A percentile compares a stretch with the other conserved stretches of the same genome.
These are phyloP conservation scores for Gastrophryne carolinensis DNA, from an alignment of 2,797 vertebrate species.

Conservation along the genomic window DNA sequence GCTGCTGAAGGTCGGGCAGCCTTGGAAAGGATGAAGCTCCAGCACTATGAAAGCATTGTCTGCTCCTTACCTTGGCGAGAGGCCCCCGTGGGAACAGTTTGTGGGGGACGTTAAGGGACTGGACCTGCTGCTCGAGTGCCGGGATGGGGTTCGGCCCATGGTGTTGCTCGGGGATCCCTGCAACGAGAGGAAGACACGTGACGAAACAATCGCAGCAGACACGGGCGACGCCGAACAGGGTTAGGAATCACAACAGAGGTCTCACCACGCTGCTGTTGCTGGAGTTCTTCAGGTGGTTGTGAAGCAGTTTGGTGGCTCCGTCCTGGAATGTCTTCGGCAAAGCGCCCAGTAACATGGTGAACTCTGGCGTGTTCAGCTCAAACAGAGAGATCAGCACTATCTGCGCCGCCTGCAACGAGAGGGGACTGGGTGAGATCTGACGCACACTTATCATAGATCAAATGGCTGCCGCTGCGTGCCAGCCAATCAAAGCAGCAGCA, in stretches of 20 bases:
- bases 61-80: slow-evolving; percentile 88
- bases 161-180: slow-evolving; percentile 96
- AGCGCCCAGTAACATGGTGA: slow-evolving; percentile 96
- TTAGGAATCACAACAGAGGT: neutral
- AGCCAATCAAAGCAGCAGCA: no score
- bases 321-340: slow-evolving; percentile 99
- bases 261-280: slow-evolving; percentile 89
- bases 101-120: slow-evolving; percentile 95
- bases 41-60: neutral
- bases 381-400: slow-evolving; percentile 94
- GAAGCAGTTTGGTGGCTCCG: slow-evolving; percentile 94
- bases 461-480: no score
- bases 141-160: slow-evolving; percentile 83
- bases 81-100: slow-evolving; percentile 93
- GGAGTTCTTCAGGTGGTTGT: slow-evolving; percentile 95
- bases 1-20: no score
- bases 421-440: no score
- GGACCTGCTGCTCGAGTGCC: slow-evolving; percentile 89
- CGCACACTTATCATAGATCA: no score
- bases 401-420: slow-evolving; percentile 83
- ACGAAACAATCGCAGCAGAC: neutral
- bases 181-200: neutral
- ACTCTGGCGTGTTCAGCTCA: slow-evolving; percentile 96
- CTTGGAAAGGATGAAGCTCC: no score
- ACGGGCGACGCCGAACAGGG: no score